A percentile compares a stretch with the other conserved stretches of the same genome.
These are phyloP conservation scores for Tipula confusa DNA, from an alignment of 2,888 invertebrate genomes.

Conservation along the genomic window DNA sequence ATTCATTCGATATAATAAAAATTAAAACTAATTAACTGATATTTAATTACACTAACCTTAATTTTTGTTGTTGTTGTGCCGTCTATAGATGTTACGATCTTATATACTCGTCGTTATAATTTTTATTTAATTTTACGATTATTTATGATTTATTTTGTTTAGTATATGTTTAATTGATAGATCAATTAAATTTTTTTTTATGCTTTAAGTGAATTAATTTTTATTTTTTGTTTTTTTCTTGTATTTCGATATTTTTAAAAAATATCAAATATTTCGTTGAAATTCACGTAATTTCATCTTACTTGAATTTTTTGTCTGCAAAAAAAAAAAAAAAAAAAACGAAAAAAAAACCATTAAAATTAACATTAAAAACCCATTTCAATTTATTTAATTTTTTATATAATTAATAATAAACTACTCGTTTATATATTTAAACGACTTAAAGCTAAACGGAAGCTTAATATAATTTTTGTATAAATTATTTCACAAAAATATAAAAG, in stretches of 20 bases:
- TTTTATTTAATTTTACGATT: not conserved
- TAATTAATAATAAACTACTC: not conserved
- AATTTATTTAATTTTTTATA: not conserved
- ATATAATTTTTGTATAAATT: not conserved
- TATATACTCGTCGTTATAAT: not conserved
- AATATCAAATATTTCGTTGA: constrained; percentile 20
- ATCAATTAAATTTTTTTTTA: not conserved
- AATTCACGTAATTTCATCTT: constrained; percentile 12
- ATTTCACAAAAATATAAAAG: not conserved
- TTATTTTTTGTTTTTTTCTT: not conserved
- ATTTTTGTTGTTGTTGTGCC: not conserved
- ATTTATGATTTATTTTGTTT: no score
- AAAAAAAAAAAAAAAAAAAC: not conserved
- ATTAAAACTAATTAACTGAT: no score
- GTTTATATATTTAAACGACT: not conserved
- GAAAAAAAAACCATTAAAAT: not conserved
- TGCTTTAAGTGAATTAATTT: not conserved
- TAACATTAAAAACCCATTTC: not conserved
- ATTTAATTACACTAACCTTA: not conserved
- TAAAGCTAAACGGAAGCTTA: not conserved
- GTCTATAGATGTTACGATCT: not conserved
- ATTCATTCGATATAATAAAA: no score
- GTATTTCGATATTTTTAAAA: not conserved
- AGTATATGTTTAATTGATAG: not conserved
- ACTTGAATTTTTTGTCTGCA: constrained; percentile 20